Evolutionary conservation across 2,888 invertebrate genomes (phyloP).

Genomic region (Nephrotoma guestfalica): DNA sequence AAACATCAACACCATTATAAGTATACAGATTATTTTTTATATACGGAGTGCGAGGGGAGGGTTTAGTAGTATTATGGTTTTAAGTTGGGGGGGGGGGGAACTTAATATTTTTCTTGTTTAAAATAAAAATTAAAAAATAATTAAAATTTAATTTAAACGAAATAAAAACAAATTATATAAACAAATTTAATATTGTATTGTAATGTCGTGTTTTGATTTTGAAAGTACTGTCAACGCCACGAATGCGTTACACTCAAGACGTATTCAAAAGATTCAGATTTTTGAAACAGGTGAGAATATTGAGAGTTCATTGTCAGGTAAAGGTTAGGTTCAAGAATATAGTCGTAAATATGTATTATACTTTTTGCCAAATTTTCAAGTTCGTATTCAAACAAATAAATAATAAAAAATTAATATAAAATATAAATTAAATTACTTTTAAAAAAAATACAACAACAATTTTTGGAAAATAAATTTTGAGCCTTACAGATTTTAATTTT

Average conservation of each 20-base stretch:
- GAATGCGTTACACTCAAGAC: neutral
- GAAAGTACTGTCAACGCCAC: neutral
- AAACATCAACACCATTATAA: neutral
- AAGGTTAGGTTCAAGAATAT: neutral
- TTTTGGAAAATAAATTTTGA: neutral
- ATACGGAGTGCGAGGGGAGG: neutral
- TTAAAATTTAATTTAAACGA: neutral
- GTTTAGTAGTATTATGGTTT: neutral
- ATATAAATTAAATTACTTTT: neutral
- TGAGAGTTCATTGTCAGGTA: neutral
- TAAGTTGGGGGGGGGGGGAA: neutral
- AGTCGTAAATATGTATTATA: neutral
- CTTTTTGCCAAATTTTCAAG: neutral
- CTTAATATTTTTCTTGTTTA: neutral
- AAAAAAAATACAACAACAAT: neutral
- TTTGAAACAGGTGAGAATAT: neutral
- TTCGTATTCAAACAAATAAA: neutral
- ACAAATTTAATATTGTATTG: neutral
- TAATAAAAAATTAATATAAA: neutral
- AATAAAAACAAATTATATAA: neutral
- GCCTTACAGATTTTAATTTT: neutral
- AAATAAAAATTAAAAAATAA: neutral
- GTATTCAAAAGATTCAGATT: too few relatives aligned
- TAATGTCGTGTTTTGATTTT: neutral
- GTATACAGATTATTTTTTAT: neutral